Conservation (phyloP, 2,797 vertebrate species). For the Lagocephalus sceleratus region DNA sequence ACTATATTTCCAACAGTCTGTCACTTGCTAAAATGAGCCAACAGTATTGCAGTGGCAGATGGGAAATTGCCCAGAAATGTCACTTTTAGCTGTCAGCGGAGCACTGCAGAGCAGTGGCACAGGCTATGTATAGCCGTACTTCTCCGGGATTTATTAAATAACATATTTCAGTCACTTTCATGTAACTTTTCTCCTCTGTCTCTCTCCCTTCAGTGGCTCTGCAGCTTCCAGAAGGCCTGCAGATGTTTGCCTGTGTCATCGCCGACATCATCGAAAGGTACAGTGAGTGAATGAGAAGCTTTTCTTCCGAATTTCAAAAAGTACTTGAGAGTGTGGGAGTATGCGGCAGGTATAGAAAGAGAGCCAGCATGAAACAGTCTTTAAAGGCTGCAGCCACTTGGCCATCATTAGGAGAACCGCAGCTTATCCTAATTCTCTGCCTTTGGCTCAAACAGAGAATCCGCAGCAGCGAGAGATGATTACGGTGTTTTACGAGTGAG, state of each 20-base stretch:
- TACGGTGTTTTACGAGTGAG: slow-evolving; percentile 37
- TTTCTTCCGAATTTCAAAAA: neutral
- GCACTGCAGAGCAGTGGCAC: slow-evolving; percentile 29
- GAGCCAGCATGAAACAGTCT: slow-evolving; percentile 18
- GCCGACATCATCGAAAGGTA: slow-evolving; percentile 95
- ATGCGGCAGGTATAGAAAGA: slow-evolving; percentile 13
- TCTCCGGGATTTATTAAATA: slow-evolving; percentile 43
- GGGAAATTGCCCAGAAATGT: slow-evolving; percentile 52
- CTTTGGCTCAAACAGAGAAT: slow-evolving; percentile 50
- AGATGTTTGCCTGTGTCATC: slow-evolving; percentile 95
- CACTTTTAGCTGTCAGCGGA: slow-evolving; percentile 45
- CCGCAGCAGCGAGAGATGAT: slow-evolving; percentile 55
- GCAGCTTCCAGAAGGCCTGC: slow-evolving; percentile 97
- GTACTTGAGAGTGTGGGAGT: neutral
- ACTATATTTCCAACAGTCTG: slow-evolving; percentile 43
- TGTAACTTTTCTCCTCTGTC: slow-evolving; percentile 35
- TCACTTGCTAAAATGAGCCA: slow-evolving; percentile 54
- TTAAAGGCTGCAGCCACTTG: slow-evolving; percentile 24
- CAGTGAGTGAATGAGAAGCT: slow-evolving; percentile 6
- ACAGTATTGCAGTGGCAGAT: slow-evolving; percentile 25
- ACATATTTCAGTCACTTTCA: slow-evolving; percentile 34
- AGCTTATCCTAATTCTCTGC: slow-evolving; percentile 51
- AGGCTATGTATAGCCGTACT: slow-evolving; percentile 31
- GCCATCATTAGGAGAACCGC: slow-evolving; percentile 49
- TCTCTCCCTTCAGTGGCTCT: slow-evolving; percentile 83